phyloP scores from a whole-genome alignment of 1,140 invertebrate genomes.

The Armadillidium nasatum region DNA sequence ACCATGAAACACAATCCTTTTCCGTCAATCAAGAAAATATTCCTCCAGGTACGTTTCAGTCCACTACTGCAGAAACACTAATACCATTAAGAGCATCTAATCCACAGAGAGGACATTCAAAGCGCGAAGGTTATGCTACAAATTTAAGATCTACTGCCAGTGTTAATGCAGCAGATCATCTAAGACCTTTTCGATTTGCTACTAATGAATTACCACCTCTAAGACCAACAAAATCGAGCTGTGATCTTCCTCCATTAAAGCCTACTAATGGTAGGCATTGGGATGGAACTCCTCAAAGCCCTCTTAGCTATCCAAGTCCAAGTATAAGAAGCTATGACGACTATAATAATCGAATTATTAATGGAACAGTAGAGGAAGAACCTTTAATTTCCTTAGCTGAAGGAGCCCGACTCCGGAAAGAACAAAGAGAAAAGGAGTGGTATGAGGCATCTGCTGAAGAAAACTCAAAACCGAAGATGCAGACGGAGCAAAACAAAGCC shows the following conservation, averaged over 20 bases:
- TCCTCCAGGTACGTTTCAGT: conserved; percentile 30
- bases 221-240: conserved; percentile 37
- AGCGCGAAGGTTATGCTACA: not conserved
- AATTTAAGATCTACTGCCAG: conserved; percentile 27
- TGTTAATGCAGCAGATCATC: conserved; percentile 27
- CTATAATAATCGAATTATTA: conserved; percentile 6
- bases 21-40: conserved; percentile 41
- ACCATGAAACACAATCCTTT: not conserved
- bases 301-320: not conserved
- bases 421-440: conserved; percentile 61
- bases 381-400: conserved; percentile 40
- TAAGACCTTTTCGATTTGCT: conserved; percentile 19
- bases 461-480: conserved; percentile 45
- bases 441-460: conserved; percentile 67
- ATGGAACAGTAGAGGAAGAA: conserved; percentile 25
- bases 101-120: not conserved
- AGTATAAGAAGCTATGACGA: not conserved
- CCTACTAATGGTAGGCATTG: conserved; percentile 28
- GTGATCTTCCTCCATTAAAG: conserved; percentile 41
- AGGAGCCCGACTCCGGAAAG: conserved; percentile 44
- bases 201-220: conserved; percentile 30
- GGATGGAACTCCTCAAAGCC: not conserved
- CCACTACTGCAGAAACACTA: not conserved
- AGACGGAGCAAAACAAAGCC: conserved; percentile 29
- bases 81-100: not conserved